phyloP scores from a whole-genome alignment of 1,140 invertebrate species.

The Polypedilum pembai region DNA sequence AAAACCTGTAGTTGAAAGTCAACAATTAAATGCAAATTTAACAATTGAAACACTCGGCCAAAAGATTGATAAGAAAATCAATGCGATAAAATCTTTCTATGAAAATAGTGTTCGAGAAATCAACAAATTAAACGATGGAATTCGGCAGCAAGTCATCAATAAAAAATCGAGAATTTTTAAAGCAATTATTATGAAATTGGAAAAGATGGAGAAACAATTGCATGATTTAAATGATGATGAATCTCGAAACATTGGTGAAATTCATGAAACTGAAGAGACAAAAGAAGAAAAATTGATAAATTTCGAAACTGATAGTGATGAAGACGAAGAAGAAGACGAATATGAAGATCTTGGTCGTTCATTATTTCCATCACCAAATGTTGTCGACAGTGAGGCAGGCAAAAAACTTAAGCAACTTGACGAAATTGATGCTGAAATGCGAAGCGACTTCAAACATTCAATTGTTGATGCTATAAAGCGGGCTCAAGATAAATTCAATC shows the following conservation, averaged over 20 bases:
- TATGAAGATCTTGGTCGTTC: background rate
- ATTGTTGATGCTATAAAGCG: background rate
- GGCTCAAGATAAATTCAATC: background rate
- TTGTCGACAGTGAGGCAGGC: background rate
- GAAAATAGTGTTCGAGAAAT: background rate
- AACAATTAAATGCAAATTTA: background rate
- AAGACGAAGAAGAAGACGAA: background rate
- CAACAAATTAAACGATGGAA: background rate
- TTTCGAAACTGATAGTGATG: background rate
- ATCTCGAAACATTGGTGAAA: no score
- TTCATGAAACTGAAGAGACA: no score
- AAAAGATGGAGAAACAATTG: background rate
- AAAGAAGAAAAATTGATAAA: background rate
- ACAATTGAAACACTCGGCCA: background rate
- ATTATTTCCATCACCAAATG: background rate
- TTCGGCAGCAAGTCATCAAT: background rate
- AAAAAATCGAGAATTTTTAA: constrained; percentile 2
- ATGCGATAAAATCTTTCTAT: background rate
- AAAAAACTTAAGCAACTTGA: background rate
- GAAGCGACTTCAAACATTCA: background rate
- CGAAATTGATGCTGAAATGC: background rate
- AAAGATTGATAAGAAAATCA: background rate
- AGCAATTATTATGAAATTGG: background rate
- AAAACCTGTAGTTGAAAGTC: background rate
- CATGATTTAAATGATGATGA: background rate